phyloP scores from a whole-genome alignment of 2,888 invertebrate genomes.

The Caenorhabditis doughertyi region DNA sequence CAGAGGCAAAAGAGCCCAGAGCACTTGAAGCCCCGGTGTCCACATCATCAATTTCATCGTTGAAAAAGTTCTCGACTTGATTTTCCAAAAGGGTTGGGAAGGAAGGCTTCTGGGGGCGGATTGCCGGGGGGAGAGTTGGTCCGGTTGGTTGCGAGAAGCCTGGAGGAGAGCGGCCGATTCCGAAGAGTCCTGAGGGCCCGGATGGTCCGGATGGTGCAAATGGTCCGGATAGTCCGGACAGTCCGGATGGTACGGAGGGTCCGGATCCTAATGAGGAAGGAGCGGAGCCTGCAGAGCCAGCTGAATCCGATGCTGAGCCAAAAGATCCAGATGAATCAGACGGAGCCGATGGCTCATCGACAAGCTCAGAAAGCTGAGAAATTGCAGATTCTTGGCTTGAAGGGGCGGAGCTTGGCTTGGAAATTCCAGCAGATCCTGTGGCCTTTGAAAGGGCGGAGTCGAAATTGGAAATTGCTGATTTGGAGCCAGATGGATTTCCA shows the following conservation, averaged over 20 bases:
- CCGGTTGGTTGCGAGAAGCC: slow-evolving; percentile 6
- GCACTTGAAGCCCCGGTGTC: slow-evolving; percentile 15
- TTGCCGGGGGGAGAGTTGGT: not conserved
- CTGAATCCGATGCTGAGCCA: no score
- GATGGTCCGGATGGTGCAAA: not conserved
- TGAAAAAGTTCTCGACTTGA: slow-evolving; percentile 38
- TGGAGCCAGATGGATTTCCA: no score
- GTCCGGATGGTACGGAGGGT: not conserved
- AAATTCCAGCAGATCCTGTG: no score
- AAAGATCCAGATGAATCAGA: no score
- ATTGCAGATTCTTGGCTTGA: no score
- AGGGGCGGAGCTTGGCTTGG: no score
- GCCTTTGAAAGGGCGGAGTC: no score
- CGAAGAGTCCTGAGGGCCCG: slow-evolving; percentile 5
- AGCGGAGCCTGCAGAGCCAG: no score
- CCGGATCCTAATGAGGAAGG: not conserved
- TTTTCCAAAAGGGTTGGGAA: slow-evolving; percentile 40
- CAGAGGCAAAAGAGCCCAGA: slow-evolving; percentile 41
- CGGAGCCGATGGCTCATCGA: no score
- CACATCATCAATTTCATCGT: not conserved
- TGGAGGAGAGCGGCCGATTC: slow-evolving; percentile 42
- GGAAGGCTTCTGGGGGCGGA: not conserved
- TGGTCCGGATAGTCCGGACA: no score
- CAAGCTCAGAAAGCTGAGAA: no score
- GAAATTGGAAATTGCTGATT: no score